phyloP scores from a whole-genome alignment of 2,888 invertebrate species.

The Aphrophora alni region DNA sequence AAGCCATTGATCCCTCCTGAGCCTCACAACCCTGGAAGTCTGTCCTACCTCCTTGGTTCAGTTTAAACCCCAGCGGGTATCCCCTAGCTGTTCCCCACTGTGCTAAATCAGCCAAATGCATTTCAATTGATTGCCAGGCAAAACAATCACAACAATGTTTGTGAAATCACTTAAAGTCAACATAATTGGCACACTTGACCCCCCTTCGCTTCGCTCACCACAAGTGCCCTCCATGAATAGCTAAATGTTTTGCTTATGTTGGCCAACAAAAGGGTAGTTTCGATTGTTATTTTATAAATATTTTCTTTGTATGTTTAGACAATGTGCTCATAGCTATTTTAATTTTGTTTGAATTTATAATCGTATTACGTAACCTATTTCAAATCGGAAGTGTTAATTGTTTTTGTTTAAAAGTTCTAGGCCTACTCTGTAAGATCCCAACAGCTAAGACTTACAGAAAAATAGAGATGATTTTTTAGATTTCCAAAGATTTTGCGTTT shows the following conservation, averaged over 20 bases:
- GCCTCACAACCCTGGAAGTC: too few species aligned
- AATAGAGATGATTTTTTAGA: too few species aligned
- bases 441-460: too few species aligned
- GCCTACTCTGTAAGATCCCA: too few species aligned
- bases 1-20: too few species aligned
- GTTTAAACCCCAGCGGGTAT: not conserved
- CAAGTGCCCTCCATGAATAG: not conserved
- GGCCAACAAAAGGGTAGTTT: not conserved
- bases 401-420: too few species aligned
- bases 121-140: not conserved
- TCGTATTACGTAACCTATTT: too few species aligned
- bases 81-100: not conserved
- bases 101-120: slow-evolving; percentile 6
- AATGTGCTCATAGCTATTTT: too few species aligned
- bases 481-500: too few species aligned
- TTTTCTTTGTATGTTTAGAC: not conserved
- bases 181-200: not conserved
- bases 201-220: not conserved
- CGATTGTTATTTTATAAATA: not conserved
- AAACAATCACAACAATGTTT: not conserved
- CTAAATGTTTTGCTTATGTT: not conserved
- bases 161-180: slow-evolving; percentile 1
- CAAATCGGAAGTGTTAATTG: too few species aligned
- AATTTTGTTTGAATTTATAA: too few species aligned
- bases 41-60: too few species aligned